Percentiles rank a stretch among this genome's conserved stretches.
Conservation (phyloP, 1,140 invertebrate species). For the Lordiphosa stackelbergi region DNA sequence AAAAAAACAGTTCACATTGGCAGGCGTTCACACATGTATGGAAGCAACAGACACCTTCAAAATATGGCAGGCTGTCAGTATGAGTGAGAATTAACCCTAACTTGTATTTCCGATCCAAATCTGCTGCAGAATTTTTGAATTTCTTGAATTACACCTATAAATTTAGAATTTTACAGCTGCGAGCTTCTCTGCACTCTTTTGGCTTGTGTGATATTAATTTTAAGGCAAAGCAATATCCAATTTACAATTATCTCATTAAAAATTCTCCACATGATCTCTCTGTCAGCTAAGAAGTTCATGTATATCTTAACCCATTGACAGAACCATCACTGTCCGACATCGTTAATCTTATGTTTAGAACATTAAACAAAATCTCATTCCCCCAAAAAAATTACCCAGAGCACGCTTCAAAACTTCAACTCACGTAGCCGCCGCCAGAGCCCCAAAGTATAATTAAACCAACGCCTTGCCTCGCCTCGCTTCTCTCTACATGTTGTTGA, state of each 20-base stretch:
- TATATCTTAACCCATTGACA: slow-evolving; percentile 28
- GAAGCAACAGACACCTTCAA: no score
- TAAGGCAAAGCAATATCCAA: no score
- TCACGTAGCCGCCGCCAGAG: slow-evolving; percentile 48
- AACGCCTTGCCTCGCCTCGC: slow-evolving; percentile 30
- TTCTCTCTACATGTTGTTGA: slow-evolving; percentile 29
- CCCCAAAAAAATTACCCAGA: slow-evolving; percentile 18
- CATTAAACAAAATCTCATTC: slow-evolving; percentile 23
- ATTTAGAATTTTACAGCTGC: no score
- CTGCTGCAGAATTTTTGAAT: no score
- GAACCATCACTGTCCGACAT: slow-evolving; percentile 39
- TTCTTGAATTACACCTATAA: neutral
- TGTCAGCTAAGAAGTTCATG: slow-evolving; percentile 2
- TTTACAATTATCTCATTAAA: slow-evolving; percentile 18
- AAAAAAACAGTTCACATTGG: no score
- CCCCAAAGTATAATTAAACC: slow-evolving; percentile 53
- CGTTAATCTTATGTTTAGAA: slow-evolving; percentile 61
- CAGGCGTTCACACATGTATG: no score
- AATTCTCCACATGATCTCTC: slow-evolving; percentile 33
- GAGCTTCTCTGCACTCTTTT: no score
- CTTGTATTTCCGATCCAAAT: no score
- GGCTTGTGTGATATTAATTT: no score
- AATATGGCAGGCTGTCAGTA: no score
- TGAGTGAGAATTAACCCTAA: no score
- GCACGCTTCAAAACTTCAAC: slow-evolving; percentile 45